Evolutionary conservation across 2,888 invertebrate genomes (phyloP).

Genomic region (Synanthedon vespiformis): DNA sequence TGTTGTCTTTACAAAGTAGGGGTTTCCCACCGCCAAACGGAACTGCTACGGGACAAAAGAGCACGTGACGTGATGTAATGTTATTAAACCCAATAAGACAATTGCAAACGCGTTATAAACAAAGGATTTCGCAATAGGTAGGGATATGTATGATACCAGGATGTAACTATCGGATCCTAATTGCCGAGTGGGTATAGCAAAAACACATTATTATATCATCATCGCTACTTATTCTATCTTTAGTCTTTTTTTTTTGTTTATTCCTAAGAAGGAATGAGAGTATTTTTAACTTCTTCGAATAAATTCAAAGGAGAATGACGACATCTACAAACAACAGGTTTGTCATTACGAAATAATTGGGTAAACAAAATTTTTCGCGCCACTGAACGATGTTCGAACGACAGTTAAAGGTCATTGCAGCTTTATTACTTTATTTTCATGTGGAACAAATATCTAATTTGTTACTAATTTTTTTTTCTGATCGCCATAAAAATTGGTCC

Average conservation of each 20-base stretch:
- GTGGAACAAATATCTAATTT: constrained; percentile 7
- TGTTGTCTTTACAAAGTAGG: constrained; percentile 7
- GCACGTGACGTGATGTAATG: constrained; percentile 23
- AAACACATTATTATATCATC: neutral
- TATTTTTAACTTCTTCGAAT: neutral
- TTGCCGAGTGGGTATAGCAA: neutral
- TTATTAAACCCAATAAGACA: no score
- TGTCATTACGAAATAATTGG: constrained; percentile 38
- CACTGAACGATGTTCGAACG: constrained; percentile 29
- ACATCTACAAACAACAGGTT: constrained; percentile 30
- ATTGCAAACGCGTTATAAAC: no score
- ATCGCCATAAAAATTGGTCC: neutral
- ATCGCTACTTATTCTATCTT: neutral
- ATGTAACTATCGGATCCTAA: no score
- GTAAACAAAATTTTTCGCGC: constrained; percentile 40
- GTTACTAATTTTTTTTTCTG: no score
- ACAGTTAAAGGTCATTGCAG: constrained; percentile 30
- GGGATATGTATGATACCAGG: no score
- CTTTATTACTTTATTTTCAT: constrained; percentile 17
- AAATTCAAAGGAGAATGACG: constrained; percentile 10
- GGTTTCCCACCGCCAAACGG: constrained; percentile 39
- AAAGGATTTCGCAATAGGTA: no score
- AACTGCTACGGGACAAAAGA: constrained; percentile 31
- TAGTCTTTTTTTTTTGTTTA: neutral
- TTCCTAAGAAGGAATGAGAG: neutral